These are phyloP conservation scores for Orussus abietinus DNA, from an alignment of 1,140 invertebrate genomes.

Conservation along the genomic window DNA sequence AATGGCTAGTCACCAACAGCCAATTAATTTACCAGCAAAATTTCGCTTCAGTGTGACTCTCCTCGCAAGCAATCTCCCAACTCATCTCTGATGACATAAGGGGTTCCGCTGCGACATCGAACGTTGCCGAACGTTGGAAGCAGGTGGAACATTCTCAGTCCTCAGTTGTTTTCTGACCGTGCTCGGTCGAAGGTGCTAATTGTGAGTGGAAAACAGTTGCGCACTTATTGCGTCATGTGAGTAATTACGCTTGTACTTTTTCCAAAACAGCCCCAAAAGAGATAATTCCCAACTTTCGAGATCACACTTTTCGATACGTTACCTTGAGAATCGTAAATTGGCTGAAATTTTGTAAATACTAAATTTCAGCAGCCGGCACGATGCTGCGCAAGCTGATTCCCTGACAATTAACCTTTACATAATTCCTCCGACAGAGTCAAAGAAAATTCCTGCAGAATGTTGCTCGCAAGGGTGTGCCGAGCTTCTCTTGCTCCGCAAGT, in stretches of 20 bases:
- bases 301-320: constrained; percentile 1
- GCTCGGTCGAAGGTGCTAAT: too few species aligned
- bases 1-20: too few species aligned
- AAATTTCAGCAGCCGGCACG: background rate
- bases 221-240: constrained; percentile 24
- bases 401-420: background rate
- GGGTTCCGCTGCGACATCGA: too few species aligned
- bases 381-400: background rate
- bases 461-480: constrained; percentile 39
- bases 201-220: constrained; percentile 12
- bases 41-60: too few species aligned
- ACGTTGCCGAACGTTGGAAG: too few species aligned
- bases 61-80: too few species aligned
- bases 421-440: background rate
- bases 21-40: too few species aligned
- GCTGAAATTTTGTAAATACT: constrained; percentile 9
- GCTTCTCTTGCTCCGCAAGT: constrained; percentile 33
- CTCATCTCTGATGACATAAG: too few species aligned
- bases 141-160: too few species aligned
- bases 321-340: constrained; percentile 7
- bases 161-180: too few species aligned
- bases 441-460: constrained; percentile 29
- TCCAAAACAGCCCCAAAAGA: constrained; percentile 2
- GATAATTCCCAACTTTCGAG: background rate
- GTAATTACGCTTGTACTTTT: constrained; percentile 12